phyloP scores from a whole-genome alignment of 2,113 vertebrate species.

The Danio rerio region GRCz12tu NC_133182.1:35348501-35349000 shows the following conservation, averaged over 20 bases:
- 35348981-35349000: too few relatives aligned
- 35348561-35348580: constrained; percentile 80
- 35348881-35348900: too few relatives aligned
- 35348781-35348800: too few relatives aligned
- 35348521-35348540: constrained; percentile 8
- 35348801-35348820: too few relatives aligned
- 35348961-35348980: too few relatives aligned
- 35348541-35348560: constrained; percentile 11
- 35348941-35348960: too few relatives aligned
- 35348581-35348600: constrained; percentile 76
- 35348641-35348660: constrained; percentile 88
- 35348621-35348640: constrained; percentile 92
- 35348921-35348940: too few relatives aligned
- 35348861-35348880: too few relatives aligned
- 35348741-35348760: constrained; percentile 98
- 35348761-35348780: constrained; percentile 78
- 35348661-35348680: constrained; percentile 97
- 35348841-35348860: too few relatives aligned
- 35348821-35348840: too few relatives aligned
- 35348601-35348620: constrained; percentile 87
- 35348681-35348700: constrained; percentile 97
- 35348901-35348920: too few relatives aligned
- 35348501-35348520: not conserved
- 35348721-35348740: constrained; percentile 89
- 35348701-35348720: constrained; percentile 87